A percentile compares a stretch with the other conserved stretches of the same genome.
phyloP scores from a whole-genome alignment of 2,888 invertebrate species.

The Nyleta sp. region DNA sequence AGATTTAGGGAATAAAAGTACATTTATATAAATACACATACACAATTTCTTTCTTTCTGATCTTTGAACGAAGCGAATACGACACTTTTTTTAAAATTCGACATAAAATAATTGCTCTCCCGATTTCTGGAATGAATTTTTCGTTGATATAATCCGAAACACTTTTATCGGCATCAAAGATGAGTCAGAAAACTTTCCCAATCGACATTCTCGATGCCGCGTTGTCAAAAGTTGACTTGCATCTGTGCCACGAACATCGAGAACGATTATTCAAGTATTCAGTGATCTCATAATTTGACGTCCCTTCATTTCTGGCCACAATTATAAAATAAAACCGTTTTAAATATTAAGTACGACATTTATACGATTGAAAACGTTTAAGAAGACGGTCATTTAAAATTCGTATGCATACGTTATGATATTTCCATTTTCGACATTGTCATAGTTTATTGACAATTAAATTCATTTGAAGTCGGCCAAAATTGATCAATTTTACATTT shows the following conservation, averaged over 20 bases:
- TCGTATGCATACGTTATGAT: too few relatives aligned
- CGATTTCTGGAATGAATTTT: neutral
- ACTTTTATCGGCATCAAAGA: neutral
- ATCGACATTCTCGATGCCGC: neutral
- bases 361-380: neutral
- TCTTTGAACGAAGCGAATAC: too few relatives aligned
- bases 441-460: too few relatives aligned
- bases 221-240: neutral
- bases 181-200: slow-evolving; percentile 10
- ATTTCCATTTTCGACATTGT: neutral
- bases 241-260: neutral
- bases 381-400: too few relatives aligned
- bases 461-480: too few relatives aligned
- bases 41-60: too few relatives aligned
- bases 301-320: neutral
- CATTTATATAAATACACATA: too few relatives aligned
- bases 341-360: neutral
- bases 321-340: neutral
- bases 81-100: neutral
- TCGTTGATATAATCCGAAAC: neutral
- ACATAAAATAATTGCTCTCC: neutral
- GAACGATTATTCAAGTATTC: neutral
- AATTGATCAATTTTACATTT: too few relatives aligned
- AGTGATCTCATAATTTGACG: neutral
- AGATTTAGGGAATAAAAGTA: too few relatives aligned